Conservation (phyloP, 2,113 vertebrate genomes). For the Engystomops pustulosus region DNA sequence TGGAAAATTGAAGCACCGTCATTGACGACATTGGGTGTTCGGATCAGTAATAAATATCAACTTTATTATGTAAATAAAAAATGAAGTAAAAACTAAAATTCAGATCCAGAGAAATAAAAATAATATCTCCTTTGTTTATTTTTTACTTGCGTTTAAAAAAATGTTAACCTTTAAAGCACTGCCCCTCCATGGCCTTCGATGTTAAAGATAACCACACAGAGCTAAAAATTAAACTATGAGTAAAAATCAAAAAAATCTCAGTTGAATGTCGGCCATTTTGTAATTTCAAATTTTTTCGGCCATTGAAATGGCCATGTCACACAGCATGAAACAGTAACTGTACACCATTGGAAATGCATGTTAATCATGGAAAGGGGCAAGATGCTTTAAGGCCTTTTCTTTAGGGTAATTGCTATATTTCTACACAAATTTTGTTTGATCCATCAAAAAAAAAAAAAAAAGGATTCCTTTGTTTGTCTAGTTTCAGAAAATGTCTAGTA, state of each 20-base stretch:
- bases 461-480: slow-evolving; percentile 59
- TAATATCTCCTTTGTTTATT: slow-evolving; percentile 44
- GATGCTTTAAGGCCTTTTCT: slow-evolving; percentile 54
- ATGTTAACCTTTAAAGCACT: slow-evolving; percentile 54
- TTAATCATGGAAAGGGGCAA: slow-evolving; percentile 29
- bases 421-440: slow-evolving; percentile 49
- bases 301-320: not conserved
- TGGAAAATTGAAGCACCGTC: slow-evolving; percentile 30
- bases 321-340: slow-evolving; percentile 20
- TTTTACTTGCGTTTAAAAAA: slow-evolving; percentile 28
- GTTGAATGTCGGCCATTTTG: not conserved
- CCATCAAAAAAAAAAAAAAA: slow-evolving; percentile 24
- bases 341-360: slow-evolving; percentile 43
- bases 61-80: not conserved
- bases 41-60: not conserved
- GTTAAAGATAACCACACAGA: not conserved
- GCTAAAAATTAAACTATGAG: not conserved
- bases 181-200: slow-evolving; percentile 2
- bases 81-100: not conserved
- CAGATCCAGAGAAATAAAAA: slow-evolving; percentile 52
- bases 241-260: not conserved
- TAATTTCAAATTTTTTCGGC: not conserved
- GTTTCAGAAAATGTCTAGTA: slow-evolving; percentile 61
- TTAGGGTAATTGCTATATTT: slow-evolving; percentile 33
- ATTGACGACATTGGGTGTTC: not conserved